Evolutionary conservation across 2,888 invertebrate species (phyloP), one percentile per base, ranked within the genome.

Genomic region (Ypsolopha scabrella): DNA sequence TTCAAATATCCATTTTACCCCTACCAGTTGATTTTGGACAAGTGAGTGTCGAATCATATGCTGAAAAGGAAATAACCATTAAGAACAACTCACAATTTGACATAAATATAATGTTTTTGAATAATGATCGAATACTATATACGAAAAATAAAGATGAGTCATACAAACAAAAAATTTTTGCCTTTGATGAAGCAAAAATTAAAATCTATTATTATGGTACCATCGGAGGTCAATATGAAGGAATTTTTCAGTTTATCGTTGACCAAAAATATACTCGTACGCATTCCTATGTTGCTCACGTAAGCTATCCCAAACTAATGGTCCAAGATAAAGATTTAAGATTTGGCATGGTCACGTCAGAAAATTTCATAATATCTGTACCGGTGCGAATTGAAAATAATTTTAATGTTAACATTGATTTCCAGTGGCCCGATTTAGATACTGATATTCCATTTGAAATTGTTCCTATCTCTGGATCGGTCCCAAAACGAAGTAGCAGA

Each of bases 281-380:
- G 61, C 80, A 83, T 59, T 60, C 65, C 14, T 85, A 80, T 56
- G 59, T 50, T 35, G 60, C 80, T 52, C 62, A 72, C 61, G 73
- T 77, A 6, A 70, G 66, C 41, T 68, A 68, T 54, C 75, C 85
- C 8, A 60, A 61, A 46, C 62, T 85, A 51, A 64, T 65, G 57
- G 48, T 80, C 53, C 59, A 59, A 53, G 83, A 85, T 2, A 75
- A 68, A 58, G 58, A 45, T 53, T 60, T 83, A 43, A 86, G 81
- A 55, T 85, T 85, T 60, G 86, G 86, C n/a, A 85, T 85, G 85
- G 74, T 77, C 7, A 76, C 78, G 11, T 68, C 67, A 47, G 86
- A 86, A 58, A 65, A 60, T 57, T 85, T 81, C 56, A 53, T 80
- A 2, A 74, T 73, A n/a, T 76, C 78, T 6, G 75, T 78, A 4